Conservation (phyloP, 1,140 invertebrate genomes). For the Bradynema listronoti region DNA sequence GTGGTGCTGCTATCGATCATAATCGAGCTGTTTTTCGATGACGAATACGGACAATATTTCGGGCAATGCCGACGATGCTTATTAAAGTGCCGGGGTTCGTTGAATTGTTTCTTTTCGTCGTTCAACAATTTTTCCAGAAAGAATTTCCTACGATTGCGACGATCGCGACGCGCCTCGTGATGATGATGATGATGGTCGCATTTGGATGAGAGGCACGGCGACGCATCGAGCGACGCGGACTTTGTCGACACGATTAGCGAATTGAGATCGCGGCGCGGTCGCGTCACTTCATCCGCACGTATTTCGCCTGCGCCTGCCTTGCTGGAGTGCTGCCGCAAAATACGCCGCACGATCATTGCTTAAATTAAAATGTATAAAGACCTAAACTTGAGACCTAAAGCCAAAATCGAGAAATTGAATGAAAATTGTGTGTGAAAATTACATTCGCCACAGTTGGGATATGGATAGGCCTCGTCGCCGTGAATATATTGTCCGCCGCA, state of each 20-base stretch:
- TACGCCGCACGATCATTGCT: slow-evolving; percentile 25
- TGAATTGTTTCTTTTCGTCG: no score
- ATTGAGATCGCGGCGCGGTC: neutral
- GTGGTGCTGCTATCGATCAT: no score
- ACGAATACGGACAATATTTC: no score
- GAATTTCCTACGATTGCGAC: no score
- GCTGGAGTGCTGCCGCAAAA: neutral
- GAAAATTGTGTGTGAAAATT: slow-evolving; percentile 7
- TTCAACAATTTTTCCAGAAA: no score
- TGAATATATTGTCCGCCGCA: slow-evolving; percentile 42
- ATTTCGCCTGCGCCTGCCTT: slow-evolving; percentile 2
- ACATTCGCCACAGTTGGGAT: slow-evolving; percentile 36
- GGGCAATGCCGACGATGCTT: no score
- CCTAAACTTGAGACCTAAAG: no score
- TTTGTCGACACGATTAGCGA: neutral
- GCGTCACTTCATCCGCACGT: neutral
- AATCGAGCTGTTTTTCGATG: no score
- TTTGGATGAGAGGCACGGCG: neutral
- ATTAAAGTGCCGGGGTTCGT: no score
- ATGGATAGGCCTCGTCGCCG: slow-evolving; percentile 45
- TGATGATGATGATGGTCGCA: neutral
- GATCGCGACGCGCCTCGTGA: neutral
- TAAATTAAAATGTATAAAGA: neutral
- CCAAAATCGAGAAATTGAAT: slow-evolving; percentile 12
- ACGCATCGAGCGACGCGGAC: slow-evolving; percentile 1